Percentiles rank a stretch among this genome's conserved stretches.
Conservation (phyloP, 2,797 vertebrate genomes). For the Lithobates sylvaticus region DNA sequence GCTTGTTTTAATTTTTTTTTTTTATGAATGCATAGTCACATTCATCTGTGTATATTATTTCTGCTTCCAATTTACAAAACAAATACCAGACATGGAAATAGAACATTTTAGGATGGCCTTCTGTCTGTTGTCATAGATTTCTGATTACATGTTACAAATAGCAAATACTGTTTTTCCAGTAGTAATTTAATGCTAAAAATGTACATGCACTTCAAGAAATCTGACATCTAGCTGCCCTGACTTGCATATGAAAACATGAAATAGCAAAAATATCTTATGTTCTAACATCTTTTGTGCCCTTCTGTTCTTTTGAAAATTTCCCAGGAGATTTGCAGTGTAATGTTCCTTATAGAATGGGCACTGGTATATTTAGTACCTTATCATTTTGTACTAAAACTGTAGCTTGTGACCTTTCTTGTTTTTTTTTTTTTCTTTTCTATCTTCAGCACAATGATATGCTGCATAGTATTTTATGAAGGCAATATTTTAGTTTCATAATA, state of each 20-base stretch:
- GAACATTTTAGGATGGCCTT: too few relatives aligned
- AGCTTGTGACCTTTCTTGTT: constrained; percentile 40
- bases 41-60: too few relatives aligned
- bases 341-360: constrained; percentile 48
- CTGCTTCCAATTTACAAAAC: too few relatives aligned
- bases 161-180: too few relatives aligned
- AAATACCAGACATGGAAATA: too few relatives aligned
- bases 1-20: too few relatives aligned
- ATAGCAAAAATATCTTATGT: constrained; percentile 9
- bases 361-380: constrained; percentile 49
- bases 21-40: too few relatives aligned
- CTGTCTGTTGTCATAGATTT: too few relatives aligned
- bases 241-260: constrained; percentile 19
- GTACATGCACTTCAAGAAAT: not conserved
- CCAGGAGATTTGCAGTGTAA: constrained; percentile 48
- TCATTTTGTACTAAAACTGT: constrained; percentile 42
- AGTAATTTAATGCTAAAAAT: not conserved
- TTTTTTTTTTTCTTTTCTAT: constrained; percentile 10
- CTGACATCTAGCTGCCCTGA: not conserved
- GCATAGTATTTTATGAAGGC: constrained; percentile 35
- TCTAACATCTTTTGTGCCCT: constrained; percentile 26
- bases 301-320: constrained; percentile 42
- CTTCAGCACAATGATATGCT: constrained; percentile 33
- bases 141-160: too few relatives aligned
- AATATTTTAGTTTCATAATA: constrained; percentile 38